Base-by-base conservation (phyloP, 2,797 vertebrate species). In the Gobionotothen gibberifrons region DNA sequence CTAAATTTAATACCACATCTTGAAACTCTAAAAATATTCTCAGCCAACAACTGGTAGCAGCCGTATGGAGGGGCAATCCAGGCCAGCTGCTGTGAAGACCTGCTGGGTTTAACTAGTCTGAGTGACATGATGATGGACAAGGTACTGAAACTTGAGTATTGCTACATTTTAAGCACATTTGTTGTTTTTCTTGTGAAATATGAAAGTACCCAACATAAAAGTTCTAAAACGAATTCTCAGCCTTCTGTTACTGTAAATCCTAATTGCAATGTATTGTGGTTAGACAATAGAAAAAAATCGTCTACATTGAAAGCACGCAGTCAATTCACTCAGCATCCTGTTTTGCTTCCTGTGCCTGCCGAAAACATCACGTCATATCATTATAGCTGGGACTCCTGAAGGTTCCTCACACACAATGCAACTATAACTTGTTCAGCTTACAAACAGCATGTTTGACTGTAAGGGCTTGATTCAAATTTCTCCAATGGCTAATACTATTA, bases 1-100 rank as follows among this genome's bases (percentile, higher is more conserved):
- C 91, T 93, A 92, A 93, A 94, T 93, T 92, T 93, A 94, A 93
- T 90, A 84, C 70, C 61, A 70, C 82, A 89, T 87, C 86, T 87
- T 81, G 57, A 88, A 90, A 82, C 52, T 77, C 92, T 94, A 93
- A 93, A 93, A 89, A 94, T 93, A 94, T 91, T 89, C 72, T 71
- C 77, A 68, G 53, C 76, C 83, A 89, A 87, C 93, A 94, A 93
- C 92, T 91, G 94, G 67, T 78, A 55, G 58, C 64, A 81, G 80
- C 58, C 67, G 73, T 74, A 62, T 51, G 82, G 69, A 59, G 59
- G 78, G 74, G 75, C 85, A 76, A 74, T 60, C 76, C 56, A 72
- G 85, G 79, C 79, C 91, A 93, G 88, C 87, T 91, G 91, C 87
- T 81, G 84, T 53, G 22, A 54, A 62, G 58, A 76, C 42, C 56